These are phyloP conservation scores for Leptinotarsa haldemani DNA, from an alignment of 2,888 invertebrate genomes.

Conservation along the genomic window DNA sequence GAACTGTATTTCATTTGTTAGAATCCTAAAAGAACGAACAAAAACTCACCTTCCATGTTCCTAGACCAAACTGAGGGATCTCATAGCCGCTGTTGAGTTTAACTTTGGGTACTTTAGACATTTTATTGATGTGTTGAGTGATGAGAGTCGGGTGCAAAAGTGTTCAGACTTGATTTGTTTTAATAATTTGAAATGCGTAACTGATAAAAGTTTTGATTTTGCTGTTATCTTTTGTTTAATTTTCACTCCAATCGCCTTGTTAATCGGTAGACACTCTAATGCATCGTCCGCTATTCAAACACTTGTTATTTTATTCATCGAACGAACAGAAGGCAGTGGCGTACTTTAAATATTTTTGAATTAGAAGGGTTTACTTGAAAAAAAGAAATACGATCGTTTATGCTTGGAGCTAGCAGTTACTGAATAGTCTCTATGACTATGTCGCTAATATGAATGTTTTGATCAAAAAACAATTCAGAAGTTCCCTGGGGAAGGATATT, in stretches of 20 bases:
- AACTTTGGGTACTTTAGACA: constrained; percentile 54
- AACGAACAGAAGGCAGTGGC: too few relatives aligned
- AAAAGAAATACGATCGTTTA: too few relatives aligned
- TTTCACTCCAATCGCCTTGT: background rate
- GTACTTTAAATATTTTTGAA: too few relatives aligned
- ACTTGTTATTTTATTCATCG: background rate
- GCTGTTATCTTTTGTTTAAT: constrained; percentile 6
- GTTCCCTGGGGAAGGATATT: too few relatives aligned
- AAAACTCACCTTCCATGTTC: constrained; percentile 73
- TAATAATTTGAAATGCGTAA: background rate
- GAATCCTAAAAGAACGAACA: too few relatives aligned
- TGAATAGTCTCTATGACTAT: too few relatives aligned
- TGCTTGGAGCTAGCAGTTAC: too few relatives aligned
- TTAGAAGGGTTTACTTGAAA: too few relatives aligned
- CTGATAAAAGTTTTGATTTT: constrained; percentile 1
- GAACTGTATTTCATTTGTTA: too few relatives aligned
- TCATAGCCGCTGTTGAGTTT: constrained; percentile 70
- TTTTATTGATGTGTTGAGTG: constrained; percentile 2
- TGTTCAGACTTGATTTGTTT: background rate
- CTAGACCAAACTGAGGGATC: constrained; percentile 73
- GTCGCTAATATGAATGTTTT: too few relatives aligned
- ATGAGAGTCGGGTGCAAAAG: background rate
- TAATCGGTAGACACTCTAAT: background rate
- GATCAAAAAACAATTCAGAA: too few relatives aligned
- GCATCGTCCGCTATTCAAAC: background rate